Conservation (phyloP, 2,888 invertebrate genomes). For the Apeira syringaria region DNA sequence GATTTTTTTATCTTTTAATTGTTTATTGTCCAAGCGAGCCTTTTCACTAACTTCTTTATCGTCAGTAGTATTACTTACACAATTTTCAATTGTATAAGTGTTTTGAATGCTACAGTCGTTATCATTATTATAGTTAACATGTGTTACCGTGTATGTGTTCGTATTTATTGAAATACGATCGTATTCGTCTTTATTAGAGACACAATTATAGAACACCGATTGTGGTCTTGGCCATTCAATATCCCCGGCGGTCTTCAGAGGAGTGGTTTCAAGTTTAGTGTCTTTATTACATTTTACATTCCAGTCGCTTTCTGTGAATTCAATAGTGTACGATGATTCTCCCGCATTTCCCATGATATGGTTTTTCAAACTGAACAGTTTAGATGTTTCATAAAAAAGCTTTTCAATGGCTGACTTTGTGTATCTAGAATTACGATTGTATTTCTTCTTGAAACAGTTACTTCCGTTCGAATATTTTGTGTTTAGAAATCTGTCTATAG, state of each 20-base stretch:
- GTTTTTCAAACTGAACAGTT: constrained; percentile 12
- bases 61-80: background rate
- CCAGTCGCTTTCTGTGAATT: constrained; percentile 33
- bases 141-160: constrained; percentile 13
- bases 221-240: constrained; percentile 8
- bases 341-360: constrained; percentile 10
- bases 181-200: background rate
- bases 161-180: constrained; percentile 6
- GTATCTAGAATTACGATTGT: no score
- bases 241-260: background rate
- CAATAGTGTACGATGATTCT: constrained; percentile 40
- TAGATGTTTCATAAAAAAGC: constrained; percentile 14
- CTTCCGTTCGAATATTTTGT: constrained; percentile 16
- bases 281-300: background rate
- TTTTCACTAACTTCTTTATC: background rate
- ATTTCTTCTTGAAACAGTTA: constrained; percentile 2
- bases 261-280: background rate
- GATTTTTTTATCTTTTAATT: constrained; percentile 4
- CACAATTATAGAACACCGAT: constrained; percentile 3
- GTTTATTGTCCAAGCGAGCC: background rate
- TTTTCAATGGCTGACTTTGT: constrained; percentile 14
- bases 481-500: constrained; percentile 44
- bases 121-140: constrained; percentile 1
- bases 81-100: constrained; percentile 19
- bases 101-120: constrained; percentile 1